These are phyloP conservation scores for Mystacornis crossleyi DNA, from an alignment of 2,113 vertebrate species.

Conservation along the genomic window DNA sequence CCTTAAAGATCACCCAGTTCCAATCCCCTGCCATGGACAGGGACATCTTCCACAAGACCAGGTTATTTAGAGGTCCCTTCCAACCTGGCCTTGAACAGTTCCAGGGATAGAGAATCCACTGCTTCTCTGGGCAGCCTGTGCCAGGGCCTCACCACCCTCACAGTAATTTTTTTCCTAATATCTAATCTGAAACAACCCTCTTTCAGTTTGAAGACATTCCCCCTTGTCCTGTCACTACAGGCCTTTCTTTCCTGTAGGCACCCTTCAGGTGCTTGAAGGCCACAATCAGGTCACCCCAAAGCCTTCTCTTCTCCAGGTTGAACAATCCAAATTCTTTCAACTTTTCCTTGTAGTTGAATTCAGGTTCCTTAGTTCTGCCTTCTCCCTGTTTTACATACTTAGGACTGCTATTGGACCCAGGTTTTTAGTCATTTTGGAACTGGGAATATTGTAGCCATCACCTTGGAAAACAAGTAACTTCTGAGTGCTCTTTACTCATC, in stretches of 20 bases:
- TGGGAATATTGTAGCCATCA: background rate
- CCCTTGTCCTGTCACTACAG: background rate
- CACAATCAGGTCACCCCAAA: too few relatives aligned
- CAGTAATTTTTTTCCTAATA: background rate
- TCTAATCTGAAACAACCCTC: background rate
- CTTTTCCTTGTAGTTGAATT: rapidly evolving
- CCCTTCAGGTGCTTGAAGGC: background rate
- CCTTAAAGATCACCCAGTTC: background rate
- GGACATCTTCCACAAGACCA: background rate
- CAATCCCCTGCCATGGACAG: too few relatives aligned
- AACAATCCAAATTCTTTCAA: background rate
- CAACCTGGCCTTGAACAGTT: background rate
- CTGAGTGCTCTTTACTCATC: background rate
- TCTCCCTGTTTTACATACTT: background rate
- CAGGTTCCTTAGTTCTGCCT: background rate
- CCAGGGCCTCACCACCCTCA: background rate
- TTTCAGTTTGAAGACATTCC: background rate
- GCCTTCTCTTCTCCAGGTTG: background rate
- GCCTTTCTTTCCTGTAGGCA: background rate
- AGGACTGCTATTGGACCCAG: background rate
- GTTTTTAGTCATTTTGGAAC: background rate
- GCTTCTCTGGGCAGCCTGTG: background rate
- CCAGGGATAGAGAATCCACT: background rate
- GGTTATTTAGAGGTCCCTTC: too few relatives aligned
- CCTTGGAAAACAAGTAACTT: background rate